Conservation (phyloP, 2,888 invertebrate species). For the Sarcophaga caerulescens region DNA sequence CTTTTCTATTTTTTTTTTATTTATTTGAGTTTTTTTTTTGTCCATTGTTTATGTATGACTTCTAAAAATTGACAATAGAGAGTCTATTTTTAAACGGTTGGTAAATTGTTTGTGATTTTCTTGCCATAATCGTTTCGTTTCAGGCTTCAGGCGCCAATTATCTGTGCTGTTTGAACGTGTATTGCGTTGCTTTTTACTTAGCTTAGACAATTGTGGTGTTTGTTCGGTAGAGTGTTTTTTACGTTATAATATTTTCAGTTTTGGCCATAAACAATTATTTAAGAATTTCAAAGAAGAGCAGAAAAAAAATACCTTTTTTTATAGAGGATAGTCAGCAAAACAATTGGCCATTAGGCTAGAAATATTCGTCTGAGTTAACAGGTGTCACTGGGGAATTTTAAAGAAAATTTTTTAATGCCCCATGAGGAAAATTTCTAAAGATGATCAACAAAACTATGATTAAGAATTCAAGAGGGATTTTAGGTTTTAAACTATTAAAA, state of each 20-base stretch:
- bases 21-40: slow-evolving; percentile 13
- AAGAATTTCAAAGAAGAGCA: slow-evolving; percentile 20
- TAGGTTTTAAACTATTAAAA: not conserved
- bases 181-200: not conserved
- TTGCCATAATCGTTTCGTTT: slow-evolving; percentile 20
- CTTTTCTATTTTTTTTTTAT: not conserved
- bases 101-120: slow-evolving; percentile 44
- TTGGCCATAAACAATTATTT: slow-evolving; percentile 33
- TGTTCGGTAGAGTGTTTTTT: not conserved
- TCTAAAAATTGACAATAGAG: slow-evolving; percentile 60
- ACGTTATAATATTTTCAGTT: not conserved
- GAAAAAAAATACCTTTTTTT: slow-evolving; percentile 1
- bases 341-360: not conserved
- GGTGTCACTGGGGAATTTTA: not conserved
- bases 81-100: slow-evolving; percentile 62
- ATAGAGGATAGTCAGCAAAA: not conserved
- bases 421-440: not conserved
- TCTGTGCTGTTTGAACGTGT: not conserved
- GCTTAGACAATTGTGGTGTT: not conserved
- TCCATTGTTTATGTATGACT: slow-evolving; percentile 40
- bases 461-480: not conserved
- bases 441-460: not conserved
- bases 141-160: slow-evolving; percentile 63
- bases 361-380: not conserved
- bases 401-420: not conserved